Base-by-base conservation (phyloP, 2,888 invertebrate genomes). In the Lottia gigantea region DNA sequence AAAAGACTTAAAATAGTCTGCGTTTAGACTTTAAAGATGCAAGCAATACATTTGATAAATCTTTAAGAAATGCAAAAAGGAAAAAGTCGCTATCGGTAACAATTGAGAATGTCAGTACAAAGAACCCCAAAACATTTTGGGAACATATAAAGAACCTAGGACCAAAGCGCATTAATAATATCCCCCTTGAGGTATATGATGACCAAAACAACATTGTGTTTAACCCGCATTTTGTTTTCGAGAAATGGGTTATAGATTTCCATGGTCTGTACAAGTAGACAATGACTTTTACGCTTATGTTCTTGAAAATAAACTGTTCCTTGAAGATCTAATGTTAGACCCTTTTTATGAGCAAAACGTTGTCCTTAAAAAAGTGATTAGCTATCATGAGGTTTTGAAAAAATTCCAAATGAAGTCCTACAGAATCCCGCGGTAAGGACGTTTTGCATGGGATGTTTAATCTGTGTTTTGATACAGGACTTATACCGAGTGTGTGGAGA, bases 371-470 rank as follows among this genome's bases (percentile, higher is more conserved):
- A 40, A 4, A 40, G 40, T 40, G 40, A 40, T 40, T 40, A 40
- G 8, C 40, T 40, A 40, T 40, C 40, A 40, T 40, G 40, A 40
- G 40, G 40, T 19, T 11, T 19, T 6, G 55, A 55, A 11, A 55
- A 55, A 55, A n/a, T 55, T 11, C 55, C 55, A 12, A 19, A 55
- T 55, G 55, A 55, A 55, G 55, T 55, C 8, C n/a, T 55, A n/a
- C n/a, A n/a, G 55, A 12, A 55, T 23, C 19, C 55, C 2, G 19
- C 19, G 6, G 55, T 55, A 19, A 55, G n/a, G n/a, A 55, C 14
- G 55, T 55, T n/a, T 23, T 55, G 23, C n/a, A 19, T 23, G 19
- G 55, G 1, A n/a, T 55, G 23, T 55, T 55, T 55, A n/a, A 55
- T 19, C 19, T n/a, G 11, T 55, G 55, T 3, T 23, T 55, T 19